Conservation (phyloP, 2,888 invertebrate genomes). For the Campoplex nolae region DNA sequence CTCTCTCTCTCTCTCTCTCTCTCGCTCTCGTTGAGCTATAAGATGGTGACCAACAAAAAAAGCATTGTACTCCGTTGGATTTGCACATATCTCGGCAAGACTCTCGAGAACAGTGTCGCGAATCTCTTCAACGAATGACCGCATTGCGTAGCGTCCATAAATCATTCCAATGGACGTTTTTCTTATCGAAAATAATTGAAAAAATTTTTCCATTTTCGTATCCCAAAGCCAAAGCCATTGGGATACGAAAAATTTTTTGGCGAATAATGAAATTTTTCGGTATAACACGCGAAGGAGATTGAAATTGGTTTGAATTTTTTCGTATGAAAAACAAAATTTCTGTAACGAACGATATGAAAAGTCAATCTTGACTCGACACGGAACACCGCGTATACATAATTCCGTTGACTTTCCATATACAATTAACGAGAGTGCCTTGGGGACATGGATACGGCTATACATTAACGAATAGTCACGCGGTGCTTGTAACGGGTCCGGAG, state of each 20-base stretch:
- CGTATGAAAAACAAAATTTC: too few relatives aligned
- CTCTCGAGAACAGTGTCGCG: conserved; percentile 20
- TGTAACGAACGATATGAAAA: background rate
- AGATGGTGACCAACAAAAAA: background rate
- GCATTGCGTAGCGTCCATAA: too few relatives aligned
- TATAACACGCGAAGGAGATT: too few relatives aligned
- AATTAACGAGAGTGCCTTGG: conserved; percentile 39
- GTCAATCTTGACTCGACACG: background rate
- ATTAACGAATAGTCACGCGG: background rate
- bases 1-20: background rate
- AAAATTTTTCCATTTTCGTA: background rate
- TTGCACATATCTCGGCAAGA: background rate
- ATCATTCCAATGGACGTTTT: background rate
- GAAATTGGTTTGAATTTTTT: too few relatives aligned
- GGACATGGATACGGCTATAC: conserved; percentile 14
- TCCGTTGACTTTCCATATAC: conserved; percentile 42
- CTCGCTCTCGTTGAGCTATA: too few relatives aligned
- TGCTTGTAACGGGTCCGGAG: conserved; percentile 22
- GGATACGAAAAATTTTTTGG: background rate
- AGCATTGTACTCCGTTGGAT: conserved; percentile 8
- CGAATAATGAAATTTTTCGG: too few relatives aligned
- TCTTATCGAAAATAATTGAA: background rate
- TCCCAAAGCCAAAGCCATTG: too few relatives aligned
- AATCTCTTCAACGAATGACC: too few relatives aligned
- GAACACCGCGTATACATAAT: conserved; percentile 5